These are phyloP conservation scores for Aphyosemion australe DNA, from an alignment of 2,113 vertebrate species.

Conservation along the genomic window DNA sequence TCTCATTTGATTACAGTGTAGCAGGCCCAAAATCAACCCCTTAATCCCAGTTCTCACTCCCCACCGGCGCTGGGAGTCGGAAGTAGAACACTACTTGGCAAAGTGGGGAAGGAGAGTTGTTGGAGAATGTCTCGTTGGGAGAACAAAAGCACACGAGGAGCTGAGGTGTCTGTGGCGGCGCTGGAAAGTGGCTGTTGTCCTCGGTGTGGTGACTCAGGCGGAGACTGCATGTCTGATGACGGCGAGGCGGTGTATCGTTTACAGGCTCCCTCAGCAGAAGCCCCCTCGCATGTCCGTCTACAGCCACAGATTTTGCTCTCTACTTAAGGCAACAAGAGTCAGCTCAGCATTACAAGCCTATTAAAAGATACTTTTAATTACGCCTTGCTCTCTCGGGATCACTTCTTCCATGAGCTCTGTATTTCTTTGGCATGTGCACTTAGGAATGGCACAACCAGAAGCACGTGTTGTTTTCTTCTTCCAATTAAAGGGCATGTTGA, in stretches of 20 bases:
- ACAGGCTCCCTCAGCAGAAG: conserved; percentile 72
- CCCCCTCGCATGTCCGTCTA: conserved; percentile 67
- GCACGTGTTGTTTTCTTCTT: conserved; percentile 74
- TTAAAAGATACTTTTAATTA: conserved; percentile 77
- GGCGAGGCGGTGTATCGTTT: conserved; percentile 76
- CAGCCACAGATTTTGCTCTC: conserved; percentile 72
- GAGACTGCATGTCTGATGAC: conserved; percentile 69
- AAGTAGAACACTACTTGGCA: conserved; percentile 60
- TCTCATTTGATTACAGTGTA: conserved; percentile 75
- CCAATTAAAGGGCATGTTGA: conserved; percentile 81
- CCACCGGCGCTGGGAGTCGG: conserved; percentile 52
- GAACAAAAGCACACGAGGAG: conserved; percentile 60
- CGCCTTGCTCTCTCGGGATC: conserved; percentile 61
- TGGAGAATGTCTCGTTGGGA: conserved; percentile 52
- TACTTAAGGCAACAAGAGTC: conserved; percentile 80
- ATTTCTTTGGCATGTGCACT: conserved; percentile 64
- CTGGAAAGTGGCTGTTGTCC: conserved; percentile 35
- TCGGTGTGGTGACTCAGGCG: conserved; percentile 47
- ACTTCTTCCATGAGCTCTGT: conserved; percentile 65
- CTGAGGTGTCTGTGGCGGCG: conserved; percentile 40
- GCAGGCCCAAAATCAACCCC: conserved; percentile 69
- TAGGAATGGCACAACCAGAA: conserved; percentile 73
- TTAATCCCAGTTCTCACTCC: conserved; percentile 54
- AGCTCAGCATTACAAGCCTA: conserved; percentile 76
- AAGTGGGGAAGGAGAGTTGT: conserved; percentile 44